Percentiles rank a stretch among this genome's conserved stretches.
phyloP scores from a whole-genome alignment of 2,797 vertebrate species.

The Trichosurus vulpecula region DNA sequence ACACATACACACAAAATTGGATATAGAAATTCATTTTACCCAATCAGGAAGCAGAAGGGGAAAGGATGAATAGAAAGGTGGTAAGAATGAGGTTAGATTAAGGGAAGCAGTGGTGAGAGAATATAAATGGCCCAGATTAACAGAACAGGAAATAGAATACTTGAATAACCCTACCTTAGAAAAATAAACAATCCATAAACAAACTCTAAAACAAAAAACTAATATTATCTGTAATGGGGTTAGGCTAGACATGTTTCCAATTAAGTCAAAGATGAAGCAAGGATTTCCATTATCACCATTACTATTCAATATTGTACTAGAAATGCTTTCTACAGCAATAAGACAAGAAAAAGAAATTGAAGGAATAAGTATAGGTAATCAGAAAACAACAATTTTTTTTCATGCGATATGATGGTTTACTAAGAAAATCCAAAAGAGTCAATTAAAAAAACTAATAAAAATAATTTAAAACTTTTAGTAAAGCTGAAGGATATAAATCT shows the following conservation, averaged over 20 bases:
- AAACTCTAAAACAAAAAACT: neutral
- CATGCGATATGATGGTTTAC: neutral
- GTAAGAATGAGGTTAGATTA: too few relatives aligned
- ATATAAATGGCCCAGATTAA: neutral
- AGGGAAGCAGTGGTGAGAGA: neutral
- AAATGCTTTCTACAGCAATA: neutral
- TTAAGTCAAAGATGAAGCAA: neutral
- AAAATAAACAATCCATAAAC: neutral
- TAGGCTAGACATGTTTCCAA: neutral
- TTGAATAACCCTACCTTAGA: neutral
- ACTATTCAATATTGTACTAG: neutral
- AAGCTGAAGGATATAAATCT: neutral
- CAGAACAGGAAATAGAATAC: neutral
- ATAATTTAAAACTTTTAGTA: neutral
- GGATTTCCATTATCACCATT: neutral
- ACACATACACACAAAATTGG: too few relatives aligned
- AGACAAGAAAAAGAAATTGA: neutral
- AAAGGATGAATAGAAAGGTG: too few relatives aligned
- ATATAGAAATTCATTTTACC: too few relatives aligned
- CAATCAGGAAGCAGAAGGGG: too few relatives aligned
- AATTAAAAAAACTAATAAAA: neutral
- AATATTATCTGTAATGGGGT: neutral
- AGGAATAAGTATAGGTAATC: neutral
- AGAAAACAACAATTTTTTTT: neutral
- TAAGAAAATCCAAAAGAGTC: neutral